Percentiles rank a stretch among this genome's conserved stretches.
These are phyloP conservation scores for Larimichthys polyactis DNA, from an alignment of 2,113 vertebrate genomes.

Conservation along the genomic window DNA sequence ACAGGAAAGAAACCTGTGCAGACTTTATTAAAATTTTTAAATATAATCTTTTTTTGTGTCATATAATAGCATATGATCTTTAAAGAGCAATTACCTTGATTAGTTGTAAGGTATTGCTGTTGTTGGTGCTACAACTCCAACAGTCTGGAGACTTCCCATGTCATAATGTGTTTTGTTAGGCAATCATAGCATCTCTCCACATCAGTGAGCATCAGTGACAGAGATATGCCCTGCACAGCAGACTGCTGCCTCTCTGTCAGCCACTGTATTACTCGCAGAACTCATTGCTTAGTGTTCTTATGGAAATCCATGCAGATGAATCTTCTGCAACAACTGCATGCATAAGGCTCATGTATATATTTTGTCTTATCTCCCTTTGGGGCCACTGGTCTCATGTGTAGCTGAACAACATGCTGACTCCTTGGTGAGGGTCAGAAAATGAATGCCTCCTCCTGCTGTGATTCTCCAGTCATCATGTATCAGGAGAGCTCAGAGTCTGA, in stretches of 20 bases:
- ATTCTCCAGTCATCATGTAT: constrained; percentile 35
- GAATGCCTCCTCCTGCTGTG: constrained; percentile 56
- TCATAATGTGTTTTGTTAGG: constrained; percentile 3
- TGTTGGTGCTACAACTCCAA: neutral
- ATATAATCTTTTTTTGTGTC: neutral
- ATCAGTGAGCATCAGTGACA: constrained; percentile 16
- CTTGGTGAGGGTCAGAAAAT: constrained; percentile 55
- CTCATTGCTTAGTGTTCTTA: constrained; percentile 3
- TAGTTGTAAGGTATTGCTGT: constrained; percentile 2
- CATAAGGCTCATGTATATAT: neutral
- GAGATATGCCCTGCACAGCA: neutral
- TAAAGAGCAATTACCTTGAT: neutral
- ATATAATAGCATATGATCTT: neutral
- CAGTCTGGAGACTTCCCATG: neutral
- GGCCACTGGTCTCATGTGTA: constrained; percentile 12
- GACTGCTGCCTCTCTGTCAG: constrained; percentile 15
- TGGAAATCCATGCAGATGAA: constrained; percentile 47
- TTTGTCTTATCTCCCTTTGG: constrained; percentile 8
- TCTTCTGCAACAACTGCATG: neutral
- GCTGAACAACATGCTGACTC: constrained; percentile 41
- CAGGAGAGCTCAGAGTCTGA: constrained; percentile 42
- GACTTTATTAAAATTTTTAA: neutral
- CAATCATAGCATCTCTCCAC: constrained; percentile 12
- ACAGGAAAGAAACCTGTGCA: neutral
- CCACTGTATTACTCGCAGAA: neutral